phyloP scores from a whole-genome alignment of 2,113 vertebrate genomes.

The Crotalus helleri region DNA sequence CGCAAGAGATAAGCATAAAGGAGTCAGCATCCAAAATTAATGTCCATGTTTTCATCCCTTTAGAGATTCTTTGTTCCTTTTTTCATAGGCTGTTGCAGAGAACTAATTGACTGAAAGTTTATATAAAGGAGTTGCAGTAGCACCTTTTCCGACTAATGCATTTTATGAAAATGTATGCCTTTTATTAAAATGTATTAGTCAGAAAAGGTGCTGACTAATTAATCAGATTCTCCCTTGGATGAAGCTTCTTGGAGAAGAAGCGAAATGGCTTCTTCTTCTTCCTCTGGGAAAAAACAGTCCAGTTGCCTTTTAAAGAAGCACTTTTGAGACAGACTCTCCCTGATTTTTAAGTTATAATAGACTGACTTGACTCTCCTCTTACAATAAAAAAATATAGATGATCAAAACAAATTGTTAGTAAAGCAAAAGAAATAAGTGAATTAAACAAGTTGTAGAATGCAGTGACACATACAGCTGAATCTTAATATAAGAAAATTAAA shows the following conservation, averaged over 20 bases:
- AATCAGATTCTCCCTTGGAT: no score
- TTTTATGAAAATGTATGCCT: background rate
- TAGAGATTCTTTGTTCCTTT: background rate
- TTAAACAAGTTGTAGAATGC: background rate
- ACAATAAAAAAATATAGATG: background rate
- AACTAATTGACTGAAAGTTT: background rate
- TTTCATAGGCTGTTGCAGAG: background rate
- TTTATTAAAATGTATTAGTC: background rate
- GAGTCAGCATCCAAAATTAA: background rate
- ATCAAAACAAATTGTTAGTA: background rate
- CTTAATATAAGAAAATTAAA: background rate
- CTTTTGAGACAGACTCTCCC: background rate
- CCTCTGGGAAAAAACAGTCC: no score
- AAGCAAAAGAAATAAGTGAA: background rate
- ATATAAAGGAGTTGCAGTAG: background rate
- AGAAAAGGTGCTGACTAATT: background rate
- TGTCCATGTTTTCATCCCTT: background rate
- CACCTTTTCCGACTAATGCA: background rate
- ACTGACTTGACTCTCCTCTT: background rate
- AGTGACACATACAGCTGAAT: background rate
- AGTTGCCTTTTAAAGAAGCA: no score
- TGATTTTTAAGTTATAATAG: background rate
- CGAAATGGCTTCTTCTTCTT: no score
- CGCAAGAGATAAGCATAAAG: background rate
- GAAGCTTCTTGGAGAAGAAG: no score